phyloP scores from a whole-genome alignment of 2,797 vertebrate genomes.

The Pangasius larnaudii region DNA sequence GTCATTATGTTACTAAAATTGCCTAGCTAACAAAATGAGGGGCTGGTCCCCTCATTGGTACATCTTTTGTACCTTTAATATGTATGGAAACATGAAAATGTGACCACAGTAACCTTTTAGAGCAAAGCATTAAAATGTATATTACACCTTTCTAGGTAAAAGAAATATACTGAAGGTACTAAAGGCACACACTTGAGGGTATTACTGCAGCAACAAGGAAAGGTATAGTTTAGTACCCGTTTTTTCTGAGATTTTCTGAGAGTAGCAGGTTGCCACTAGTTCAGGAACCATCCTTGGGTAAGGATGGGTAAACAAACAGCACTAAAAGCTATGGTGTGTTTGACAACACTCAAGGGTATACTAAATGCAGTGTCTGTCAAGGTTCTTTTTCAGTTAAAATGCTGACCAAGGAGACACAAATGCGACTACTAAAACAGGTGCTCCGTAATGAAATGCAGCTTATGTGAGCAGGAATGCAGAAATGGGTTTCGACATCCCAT shows the following conservation, averaged over 20 bases:
- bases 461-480: background rate
- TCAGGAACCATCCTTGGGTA: background rate
- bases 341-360: background rate
- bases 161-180: background rate
- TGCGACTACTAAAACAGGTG: background rate
- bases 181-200: background rate
- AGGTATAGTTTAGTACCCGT: background rate
- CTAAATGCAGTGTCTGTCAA: background rate
- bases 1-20: background rate
- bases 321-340: background rate
- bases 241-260: background rate
- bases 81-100: background rate
- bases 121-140: background rate
- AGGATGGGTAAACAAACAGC: background rate
- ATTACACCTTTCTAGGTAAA: background rate
- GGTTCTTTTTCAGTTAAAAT: background rate
- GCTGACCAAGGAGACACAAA: background rate
- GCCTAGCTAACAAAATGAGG: background rate
- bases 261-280: background rate
- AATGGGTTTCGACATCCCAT: background rate
- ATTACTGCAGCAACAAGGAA: background rate
- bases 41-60: background rate
- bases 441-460: conserved; percentile 1
- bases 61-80: background rate
- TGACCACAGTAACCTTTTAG: background rate